Conservation (phyloP, 1,140 invertebrate genomes). For the Drosophila virilis region DNA sequence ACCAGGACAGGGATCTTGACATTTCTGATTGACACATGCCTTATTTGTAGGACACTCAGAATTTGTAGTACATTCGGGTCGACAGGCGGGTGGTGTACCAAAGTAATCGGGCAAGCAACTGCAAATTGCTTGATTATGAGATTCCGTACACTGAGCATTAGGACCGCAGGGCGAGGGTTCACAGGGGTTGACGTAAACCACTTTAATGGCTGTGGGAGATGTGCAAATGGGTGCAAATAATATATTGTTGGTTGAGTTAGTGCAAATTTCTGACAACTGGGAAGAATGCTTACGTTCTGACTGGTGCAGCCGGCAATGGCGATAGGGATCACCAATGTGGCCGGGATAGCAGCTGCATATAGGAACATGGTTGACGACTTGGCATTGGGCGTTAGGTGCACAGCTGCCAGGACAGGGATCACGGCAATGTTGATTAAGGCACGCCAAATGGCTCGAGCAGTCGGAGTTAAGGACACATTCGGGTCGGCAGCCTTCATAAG, state of each 20-base stretch:
- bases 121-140: conserved; percentile 87
- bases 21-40: conserved; percentile 92
- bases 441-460: conserved; percentile 90
- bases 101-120: conserved; percentile 89
- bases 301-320: conserved; percentile 79
- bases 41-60: conserved; percentile 91
- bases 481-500: conserved; percentile 89
- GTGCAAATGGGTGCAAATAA: conserved; percentile 37
- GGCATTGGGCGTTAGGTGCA: conserved; percentile 91
- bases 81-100: conserved; percentile 89
- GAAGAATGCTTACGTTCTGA: conserved; percentile 84
- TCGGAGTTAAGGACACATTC: conserved; percentile 92
- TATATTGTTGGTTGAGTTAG: conserved; percentile 62
- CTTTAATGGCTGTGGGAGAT: conserved; percentile 61
- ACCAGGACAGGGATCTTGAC: conserved; percentile 91
- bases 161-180: conserved; percentile 90
- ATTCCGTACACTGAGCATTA: conserved; percentile 88
- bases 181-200: conserved; percentile 85
- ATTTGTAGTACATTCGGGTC: conserved; percentile 94
- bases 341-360: conserved; percentile 89
- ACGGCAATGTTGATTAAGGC: conserved; percentile 90
- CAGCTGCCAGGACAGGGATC: conserved; percentile 93
- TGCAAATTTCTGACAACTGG: conserved; percentile 64
- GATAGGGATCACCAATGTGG: conserved; percentile 91
- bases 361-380: conserved; percentile 91